phyloP scores from a whole-genome alignment of 2,888 invertebrate genomes.

The Patella ulyssiponensis region DNA sequence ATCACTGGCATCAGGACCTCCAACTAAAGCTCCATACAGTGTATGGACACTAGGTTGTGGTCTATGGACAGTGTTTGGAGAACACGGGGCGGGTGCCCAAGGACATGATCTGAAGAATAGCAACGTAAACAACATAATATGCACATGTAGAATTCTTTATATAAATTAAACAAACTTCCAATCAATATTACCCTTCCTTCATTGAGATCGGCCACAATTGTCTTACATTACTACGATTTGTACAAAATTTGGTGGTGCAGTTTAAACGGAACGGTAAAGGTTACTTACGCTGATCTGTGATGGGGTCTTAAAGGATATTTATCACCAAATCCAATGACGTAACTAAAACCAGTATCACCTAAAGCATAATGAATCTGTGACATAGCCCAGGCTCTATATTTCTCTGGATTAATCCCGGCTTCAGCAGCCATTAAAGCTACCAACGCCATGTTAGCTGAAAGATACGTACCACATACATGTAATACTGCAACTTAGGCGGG shows the following conservation, averaged over 20 bases:
- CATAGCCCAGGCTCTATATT: conserved; percentile 56
- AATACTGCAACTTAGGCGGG: not conserved
- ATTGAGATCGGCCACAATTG: too few relatives aligned
- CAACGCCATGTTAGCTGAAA: conserved; percentile 57
- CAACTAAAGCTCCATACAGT: conserved; percentile 65
- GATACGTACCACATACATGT: not conserved
- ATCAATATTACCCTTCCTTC: too few relatives aligned
- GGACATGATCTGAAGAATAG: not conserved
- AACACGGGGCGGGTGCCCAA: not conserved
- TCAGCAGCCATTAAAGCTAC: conserved; percentile 62
- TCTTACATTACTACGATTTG: too few relatives aligned
- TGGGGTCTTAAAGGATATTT: conserved; percentile 55
- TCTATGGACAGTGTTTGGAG: not conserved
- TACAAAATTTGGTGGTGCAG: too few relatives aligned
- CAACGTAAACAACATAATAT: too few relatives aligned
- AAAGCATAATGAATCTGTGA: conserved; percentile 64
- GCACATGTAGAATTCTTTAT: too few relatives aligned
- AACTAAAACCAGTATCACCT: conserved; percentile 60
- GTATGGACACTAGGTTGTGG: conserved; percentile 58
- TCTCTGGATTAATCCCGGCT: conserved; percentile 47
- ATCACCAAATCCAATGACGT: conserved; percentile 55
- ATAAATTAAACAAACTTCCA: too few relatives aligned
- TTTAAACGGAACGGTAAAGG: too few relatives aligned
- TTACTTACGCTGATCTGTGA: conserved; percentile 53
- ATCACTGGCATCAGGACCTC: conserved; percentile 62